Evolutionary conservation across 53 echinoderm and acorn worm species (phyloP), one percentile per base, ranked within the genome.

Genomic region (Pentamera pediparva): DNA sequence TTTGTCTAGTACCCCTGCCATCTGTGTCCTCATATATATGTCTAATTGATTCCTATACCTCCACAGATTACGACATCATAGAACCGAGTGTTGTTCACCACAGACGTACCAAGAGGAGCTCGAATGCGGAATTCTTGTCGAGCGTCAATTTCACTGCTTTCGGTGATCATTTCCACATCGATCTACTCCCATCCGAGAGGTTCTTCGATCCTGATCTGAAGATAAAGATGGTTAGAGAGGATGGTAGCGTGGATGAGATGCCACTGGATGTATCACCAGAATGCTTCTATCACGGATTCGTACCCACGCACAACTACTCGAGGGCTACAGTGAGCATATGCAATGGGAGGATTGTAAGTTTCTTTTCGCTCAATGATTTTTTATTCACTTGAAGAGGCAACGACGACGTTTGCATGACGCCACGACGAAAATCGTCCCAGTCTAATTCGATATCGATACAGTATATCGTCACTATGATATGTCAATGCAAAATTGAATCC

Each of bases 61-160:
- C n/a, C n/a, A n/a, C 39, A 65, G 65, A 65, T 65, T 65, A 37
- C 38, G 65, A 65, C 40, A 38, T 65, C 11, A 13, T 65, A 26
- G 24, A 39, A 10, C 65, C 65, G 34, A 18, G 37, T 19, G 65
- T 65, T 9, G 7, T 38, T 7, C 37, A 40, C 27, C 37, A 65
- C 19, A 36, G 40, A 15, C 65, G 65, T 35, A 19, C 37, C 11
- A 65, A 65, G 27, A 36, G 65, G 22, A 38, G 39, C 41, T 15
- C 36, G 0, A 36, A 65, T 26, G 37, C 65, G 4, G n/a, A 38
- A 11, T 65, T 37, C 20, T 9, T 40, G 22, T 39, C 34, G 9
- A 65, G 25, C 2, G 26, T 65, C 8, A 22, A 65, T 15, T 35
- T 65, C 22, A 2, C 37, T 22, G 65, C 65, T 2, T 65, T 65